Evolutionary conservation across 2,113 vertebrate genomes (phyloP), one percentile per base, ranked within the genome.

Genomic region (Empidonax alnorum): DNA sequence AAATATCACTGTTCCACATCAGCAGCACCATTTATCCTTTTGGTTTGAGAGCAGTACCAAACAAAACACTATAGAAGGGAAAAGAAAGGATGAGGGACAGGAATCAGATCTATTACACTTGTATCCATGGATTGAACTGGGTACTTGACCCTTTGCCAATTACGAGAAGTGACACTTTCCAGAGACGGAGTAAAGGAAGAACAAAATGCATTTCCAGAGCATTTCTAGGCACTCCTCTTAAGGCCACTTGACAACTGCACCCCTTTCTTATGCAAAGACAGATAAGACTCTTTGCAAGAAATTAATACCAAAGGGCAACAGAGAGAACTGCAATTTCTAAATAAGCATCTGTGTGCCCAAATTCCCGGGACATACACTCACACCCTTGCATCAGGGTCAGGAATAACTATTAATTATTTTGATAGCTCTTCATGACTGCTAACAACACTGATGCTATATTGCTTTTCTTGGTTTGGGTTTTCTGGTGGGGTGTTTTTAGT

Each of bases 301-400:
- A 94, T 85, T 83, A 92, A 73, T 78, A 93, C 67, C 59, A 59
- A 90, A 88, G 87, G 67, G 74, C 75, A 87, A 12, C 0, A 73
- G 31, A 28, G 59, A 85, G 87, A 91, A 77, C 59, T 91, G 75
- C 68, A 85, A 74, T 94, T 94, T 93, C 90, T 78, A 88, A 93
- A 93, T 73, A 94, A 94, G 61, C n/a, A 87, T 37, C 62, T 87
- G 13, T 62, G 39, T 2, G 2, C 22, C 52, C 55, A 93, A 19
- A 90, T 96, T 93, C 90, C 87, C 93, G 42, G 47, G 82, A 74
- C 61, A 41, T 23, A 55, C 3, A 93, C 59, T 95, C 95, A 96
- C 50, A 44, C 3, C 42, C 55, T 69, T 83, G 28, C 65, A 84
- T 77, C 55, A 78, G 18, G 59, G 72, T 85, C 72, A 90, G 61